phyloP scores from a whole-genome alignment of 2,113 vertebrate genomes.

The Todiramphus saurophagus region DNA sequence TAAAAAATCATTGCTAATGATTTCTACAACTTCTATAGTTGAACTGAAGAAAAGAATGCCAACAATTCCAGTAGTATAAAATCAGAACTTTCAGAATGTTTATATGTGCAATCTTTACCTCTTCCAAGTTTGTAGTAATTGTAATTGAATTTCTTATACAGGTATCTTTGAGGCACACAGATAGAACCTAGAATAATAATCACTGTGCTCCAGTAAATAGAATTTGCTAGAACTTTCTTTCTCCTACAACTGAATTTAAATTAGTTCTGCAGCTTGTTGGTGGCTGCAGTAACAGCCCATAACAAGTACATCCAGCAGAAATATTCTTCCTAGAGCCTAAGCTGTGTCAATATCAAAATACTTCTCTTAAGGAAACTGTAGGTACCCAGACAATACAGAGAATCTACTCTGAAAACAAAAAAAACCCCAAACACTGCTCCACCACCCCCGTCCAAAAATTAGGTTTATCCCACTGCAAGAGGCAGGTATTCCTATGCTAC shows the following conservation, averaged over 20 bases:
- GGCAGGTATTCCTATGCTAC: not conserved
- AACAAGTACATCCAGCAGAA: not conserved
- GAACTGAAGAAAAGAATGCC: not conserved
- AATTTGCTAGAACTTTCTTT: not conserved
- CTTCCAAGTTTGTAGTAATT: not conserved
- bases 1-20: not conserved
- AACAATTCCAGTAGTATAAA: not conserved
- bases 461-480: not conserved
- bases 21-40: not conserved
- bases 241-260: not conserved
- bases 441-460: no score
- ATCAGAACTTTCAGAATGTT: rapidly evolving
- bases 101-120: not conserved
- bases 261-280: not conserved
- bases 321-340: not conserved
- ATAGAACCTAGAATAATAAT: not conserved
- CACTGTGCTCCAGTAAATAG: not conserved
- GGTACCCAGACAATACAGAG: not conserved
- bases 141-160: not conserved
- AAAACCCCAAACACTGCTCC: no score
- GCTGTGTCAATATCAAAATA: not conserved
- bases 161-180: not conserved
- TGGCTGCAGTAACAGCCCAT: not conserved
- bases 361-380: not conserved
- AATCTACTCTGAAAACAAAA: not conserved